These are phyloP conservation scores for Druon quercuslanigerum DNA, from an alignment of 1,140 invertebrate genomes.

Conservation along the genomic window DNA sequence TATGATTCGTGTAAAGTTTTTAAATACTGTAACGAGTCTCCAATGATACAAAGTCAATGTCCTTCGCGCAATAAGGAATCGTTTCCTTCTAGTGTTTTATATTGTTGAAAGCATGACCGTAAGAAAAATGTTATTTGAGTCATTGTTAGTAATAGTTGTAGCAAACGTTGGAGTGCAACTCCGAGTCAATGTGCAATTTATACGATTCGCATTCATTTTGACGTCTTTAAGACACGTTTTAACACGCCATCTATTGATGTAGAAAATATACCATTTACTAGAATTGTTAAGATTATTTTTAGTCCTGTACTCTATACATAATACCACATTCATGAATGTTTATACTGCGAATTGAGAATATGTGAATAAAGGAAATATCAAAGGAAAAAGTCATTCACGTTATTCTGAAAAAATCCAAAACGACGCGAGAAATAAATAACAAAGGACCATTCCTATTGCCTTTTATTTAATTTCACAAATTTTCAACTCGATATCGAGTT, in stretches of 20 bases:
- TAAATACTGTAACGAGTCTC: background rate
- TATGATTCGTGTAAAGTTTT: background rate
- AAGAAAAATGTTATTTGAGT: background rate
- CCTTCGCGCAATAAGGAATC: too few species aligned
- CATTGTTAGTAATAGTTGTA: background rate
- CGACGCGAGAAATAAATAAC: background rate
- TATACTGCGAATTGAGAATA: constrained; percentile 13
- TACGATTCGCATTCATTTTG: background rate
- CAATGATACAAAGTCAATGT: too few species aligned
- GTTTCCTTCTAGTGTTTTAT: too few species aligned
- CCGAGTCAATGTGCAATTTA: background rate
- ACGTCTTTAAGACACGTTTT: background rate
- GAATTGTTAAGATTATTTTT: background rate
- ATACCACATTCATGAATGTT: background rate
- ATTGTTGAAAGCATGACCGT: background rate
- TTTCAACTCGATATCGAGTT: too few species aligned
- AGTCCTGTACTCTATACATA: background rate
- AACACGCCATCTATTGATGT: background rate
- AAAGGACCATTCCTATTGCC: too few species aligned
- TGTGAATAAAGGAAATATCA: constrained; percentile 11
- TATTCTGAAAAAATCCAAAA: background rate
- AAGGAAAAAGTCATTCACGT: background rate
- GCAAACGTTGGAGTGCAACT: background rate
- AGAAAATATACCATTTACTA: background rate
- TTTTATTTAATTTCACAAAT: too few species aligned